Conservation (phyloP, 2,113 vertebrate species). For the Sinocyclocheilus maitianheensis region DNA sequence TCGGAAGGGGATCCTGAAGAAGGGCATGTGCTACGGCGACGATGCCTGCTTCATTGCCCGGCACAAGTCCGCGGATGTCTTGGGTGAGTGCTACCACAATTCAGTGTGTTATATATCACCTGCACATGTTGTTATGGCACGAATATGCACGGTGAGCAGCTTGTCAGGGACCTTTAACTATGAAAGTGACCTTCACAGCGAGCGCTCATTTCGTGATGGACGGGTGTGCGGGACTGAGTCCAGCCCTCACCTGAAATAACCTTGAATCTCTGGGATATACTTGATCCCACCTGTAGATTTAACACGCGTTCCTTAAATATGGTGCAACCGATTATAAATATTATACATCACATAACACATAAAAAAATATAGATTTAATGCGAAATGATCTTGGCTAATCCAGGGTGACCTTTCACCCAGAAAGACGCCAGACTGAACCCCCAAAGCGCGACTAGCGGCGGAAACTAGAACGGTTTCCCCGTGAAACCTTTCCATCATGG, state of each 20-base stretch:
- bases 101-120: no score
- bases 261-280: not conserved
- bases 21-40: constrained; percentile 97
- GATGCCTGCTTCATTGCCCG: constrained; percentile 96
- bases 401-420: constrained; percentile 75
- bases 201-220: no score
- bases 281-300: no score
- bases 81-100: constrained; percentile 78
- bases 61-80: constrained; percentile 87
- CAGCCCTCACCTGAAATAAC: constrained; percentile 25
- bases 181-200: constrained; percentile 37
- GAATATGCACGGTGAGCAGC: no score
- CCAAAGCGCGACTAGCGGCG: constrained; percentile 29
- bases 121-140: no score
- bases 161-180: no score
- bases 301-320: no score
- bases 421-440: constrained; percentile 46
- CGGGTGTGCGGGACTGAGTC: not conserved
- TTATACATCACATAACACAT: no score
- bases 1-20: constrained; percentile 97
- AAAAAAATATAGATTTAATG: not conserved
- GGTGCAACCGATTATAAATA: no score
- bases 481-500: constrained; percentile 7
- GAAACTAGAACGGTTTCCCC: not conserved
- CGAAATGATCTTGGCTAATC: not conserved